These are phyloP conservation scores for Tyrannus savana DNA, from an alignment of 2,113 vertebrate species.

Conservation along the genomic window DNA sequence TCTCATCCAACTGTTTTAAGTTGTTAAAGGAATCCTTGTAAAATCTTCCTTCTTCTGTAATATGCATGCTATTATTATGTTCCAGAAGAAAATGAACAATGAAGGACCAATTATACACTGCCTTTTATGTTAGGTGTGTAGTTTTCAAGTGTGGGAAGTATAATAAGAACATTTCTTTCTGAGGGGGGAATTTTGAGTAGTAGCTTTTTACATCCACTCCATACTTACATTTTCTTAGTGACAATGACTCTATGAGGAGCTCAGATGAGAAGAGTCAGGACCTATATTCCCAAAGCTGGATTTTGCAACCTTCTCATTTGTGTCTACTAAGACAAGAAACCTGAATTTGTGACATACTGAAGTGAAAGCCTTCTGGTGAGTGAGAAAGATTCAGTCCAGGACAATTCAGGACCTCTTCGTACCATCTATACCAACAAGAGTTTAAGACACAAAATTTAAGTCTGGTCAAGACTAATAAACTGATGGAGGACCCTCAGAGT, in stretches of 20 bases:
- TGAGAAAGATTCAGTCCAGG: background rate
- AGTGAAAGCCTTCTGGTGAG: background rate
- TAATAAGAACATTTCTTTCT: conserved; percentile 1
- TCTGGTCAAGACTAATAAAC: background rate
- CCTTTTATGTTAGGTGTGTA: conserved; percentile 9
- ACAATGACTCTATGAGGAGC: background rate
- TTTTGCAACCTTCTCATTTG: background rate
- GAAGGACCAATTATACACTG: background rate
- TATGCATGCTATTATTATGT: background rate
- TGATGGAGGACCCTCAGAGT: background rate
- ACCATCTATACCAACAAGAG: background rate
- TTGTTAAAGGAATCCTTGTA: conserved; percentile 2
- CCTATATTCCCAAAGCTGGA: background rate
- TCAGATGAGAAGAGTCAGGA: background rate
- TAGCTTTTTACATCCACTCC: background rate
- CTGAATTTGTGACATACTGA: background rate
- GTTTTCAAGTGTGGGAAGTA: background rate
- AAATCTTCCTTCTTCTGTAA: conserved; percentile 11
- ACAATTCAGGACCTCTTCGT: background rate
- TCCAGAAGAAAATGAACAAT: conserved; percentile 7
- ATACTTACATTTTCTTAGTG: background rate
- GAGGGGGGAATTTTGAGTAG: background rate
- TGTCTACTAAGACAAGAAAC: background rate
- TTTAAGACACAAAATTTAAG: background rate
- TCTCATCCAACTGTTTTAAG: background rate